A percentile compares a stretch with the other conserved stretches of the same genome.
phyloP scores from a whole-genome alignment of 2,888 invertebrate genomes.

The Drosophila silvestris region DNA sequence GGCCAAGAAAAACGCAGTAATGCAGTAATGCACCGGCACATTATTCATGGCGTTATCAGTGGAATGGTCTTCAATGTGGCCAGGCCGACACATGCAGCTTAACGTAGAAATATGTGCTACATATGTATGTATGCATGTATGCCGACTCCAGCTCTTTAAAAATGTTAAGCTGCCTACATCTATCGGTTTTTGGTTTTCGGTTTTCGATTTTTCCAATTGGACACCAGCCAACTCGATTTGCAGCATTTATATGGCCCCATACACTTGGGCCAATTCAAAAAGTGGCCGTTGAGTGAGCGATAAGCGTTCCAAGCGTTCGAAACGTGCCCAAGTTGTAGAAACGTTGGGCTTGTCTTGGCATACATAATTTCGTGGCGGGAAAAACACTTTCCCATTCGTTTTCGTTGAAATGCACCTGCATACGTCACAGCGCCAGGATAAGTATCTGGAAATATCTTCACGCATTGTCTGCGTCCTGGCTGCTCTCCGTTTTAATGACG shows the following conservation, averaged over 20 bases:
- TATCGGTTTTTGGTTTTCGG: conserved; percentile 18
- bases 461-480: conserved; percentile 58
- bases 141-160: conserved; percentile 27
- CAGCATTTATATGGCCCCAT: conserved; percentile 40
- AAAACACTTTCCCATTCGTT: conserved; percentile 71
- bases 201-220: conserved; percentile 45
- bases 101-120: conserved; percentile 62
- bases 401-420: conserved; percentile 68
- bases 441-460: conserved; percentile 64
- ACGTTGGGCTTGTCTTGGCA: conserved; percentile 13
- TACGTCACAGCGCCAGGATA: conserved; percentile 52
- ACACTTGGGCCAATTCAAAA: conserved; percentile 54
- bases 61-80: conserved; percentile 55
- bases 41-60: conserved; percentile 79
- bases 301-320: conserved; percentile 38
- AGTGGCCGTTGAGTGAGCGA: conserved; percentile 42
- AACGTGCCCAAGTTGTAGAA: conserved; percentile 57
- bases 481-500: conserved; percentile 19
- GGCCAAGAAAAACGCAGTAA: conserved; percentile 76
- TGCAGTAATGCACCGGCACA: conserved; percentile 80
- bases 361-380: conserved; percentile 51
- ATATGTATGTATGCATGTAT: not conserved
- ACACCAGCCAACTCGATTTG: conserved; percentile 45
- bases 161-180: conserved; percentile 41
- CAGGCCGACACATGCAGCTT: conserved; percentile 29